Conservation (phyloP, 2,888 invertebrate genomes). For the Hypomecis atomaria region DNA sequence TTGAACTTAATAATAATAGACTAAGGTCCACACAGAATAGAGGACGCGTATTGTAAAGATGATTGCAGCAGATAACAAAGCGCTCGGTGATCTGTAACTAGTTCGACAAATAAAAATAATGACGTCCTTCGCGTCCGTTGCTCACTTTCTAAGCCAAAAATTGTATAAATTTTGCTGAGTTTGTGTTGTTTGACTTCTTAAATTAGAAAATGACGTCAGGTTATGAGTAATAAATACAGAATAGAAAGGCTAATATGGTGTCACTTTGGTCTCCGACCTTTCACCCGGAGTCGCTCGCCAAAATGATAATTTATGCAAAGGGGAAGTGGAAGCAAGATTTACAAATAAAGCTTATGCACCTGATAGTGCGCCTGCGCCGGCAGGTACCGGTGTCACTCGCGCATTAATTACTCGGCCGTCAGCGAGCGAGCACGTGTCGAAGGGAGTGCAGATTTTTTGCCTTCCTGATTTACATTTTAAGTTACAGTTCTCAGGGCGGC, state of each 20-base stretch:
- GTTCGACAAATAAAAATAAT: conserved; percentile 71
- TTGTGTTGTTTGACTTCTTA: not conserved
- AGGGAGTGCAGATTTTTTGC: conserved; percentile 57
- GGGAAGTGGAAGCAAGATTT: conserved; percentile 74
- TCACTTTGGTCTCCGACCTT: conserved; percentile 38
- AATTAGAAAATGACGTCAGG: conserved; percentile 14
- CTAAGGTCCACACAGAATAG: conserved; percentile 56
- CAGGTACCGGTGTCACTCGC: conserved; percentile 58
- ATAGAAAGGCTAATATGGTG: conserved; percentile 18
- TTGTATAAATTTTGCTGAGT: conserved; percentile 39
- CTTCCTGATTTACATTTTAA: conserved; percentile 60
- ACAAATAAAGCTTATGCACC: conserved; percentile 82
- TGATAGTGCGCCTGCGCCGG: conserved; percentile 70
- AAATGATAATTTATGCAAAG: conserved; percentile 83
- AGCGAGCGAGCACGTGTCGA: conserved; percentile 61
- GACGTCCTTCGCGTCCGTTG: conserved; percentile 42
- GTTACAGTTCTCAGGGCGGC: conserved; percentile 40
- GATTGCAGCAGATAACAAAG: conserved; percentile 75
- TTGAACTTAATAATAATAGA: conserved; percentile 54
- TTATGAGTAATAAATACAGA: conserved; percentile 3
- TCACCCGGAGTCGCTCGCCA: conserved; percentile 56
- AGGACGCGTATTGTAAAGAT: conserved; percentile 52
- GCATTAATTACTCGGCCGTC: conserved; percentile 74
- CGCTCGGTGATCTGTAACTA: conserved; percentile 77
- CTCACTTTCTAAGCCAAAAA: conserved; percentile 43